These are phyloP conservation scores for Antigone vipio DNA, from an alignment of 2,113 vertebrate species.

Conservation along the genomic window DNA sequence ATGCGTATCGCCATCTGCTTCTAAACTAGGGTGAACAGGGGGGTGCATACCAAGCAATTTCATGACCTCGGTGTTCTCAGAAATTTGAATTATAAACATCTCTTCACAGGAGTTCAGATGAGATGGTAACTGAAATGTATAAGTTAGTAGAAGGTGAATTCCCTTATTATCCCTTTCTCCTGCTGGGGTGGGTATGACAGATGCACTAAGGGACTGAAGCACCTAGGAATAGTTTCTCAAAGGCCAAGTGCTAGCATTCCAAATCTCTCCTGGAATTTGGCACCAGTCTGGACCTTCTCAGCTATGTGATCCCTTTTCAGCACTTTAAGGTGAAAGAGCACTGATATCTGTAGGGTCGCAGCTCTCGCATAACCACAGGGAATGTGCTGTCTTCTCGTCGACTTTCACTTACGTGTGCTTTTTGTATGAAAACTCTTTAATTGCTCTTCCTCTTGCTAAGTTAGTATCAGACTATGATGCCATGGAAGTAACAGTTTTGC, in stretches of 20 bases:
- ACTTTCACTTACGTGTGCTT: not conserved
- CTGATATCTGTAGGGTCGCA: not conserved
- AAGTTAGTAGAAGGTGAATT: not conserved
- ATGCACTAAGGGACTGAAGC: not conserved
- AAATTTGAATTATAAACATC: not conserved
- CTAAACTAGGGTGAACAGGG: not conserved
- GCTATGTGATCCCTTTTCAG: not conserved
- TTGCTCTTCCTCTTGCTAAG: not conserved
- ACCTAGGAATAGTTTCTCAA: not conserved
- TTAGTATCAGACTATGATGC: not conserved
- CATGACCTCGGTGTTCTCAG: not conserved
- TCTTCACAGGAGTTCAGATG: not conserved
- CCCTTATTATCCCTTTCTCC: not conserved
- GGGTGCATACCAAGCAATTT: not conserved
- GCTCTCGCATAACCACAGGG: not conserved
- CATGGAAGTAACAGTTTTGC: not conserved
- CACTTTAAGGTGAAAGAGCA: not conserved
- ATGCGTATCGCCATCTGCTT: not conserved
- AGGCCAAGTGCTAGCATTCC: slow-evolving; percentile 2
- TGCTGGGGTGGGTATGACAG: not conserved
- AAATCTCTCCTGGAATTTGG: not conserved
- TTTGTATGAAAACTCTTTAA: not conserved
- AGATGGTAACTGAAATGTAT: not conserved
- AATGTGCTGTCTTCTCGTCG: not conserved
- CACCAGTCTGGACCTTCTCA: not conserved